phyloP scores from a whole-genome alignment of 2,888 invertebrate genomes.

The Catocala sponsa region DNA sequence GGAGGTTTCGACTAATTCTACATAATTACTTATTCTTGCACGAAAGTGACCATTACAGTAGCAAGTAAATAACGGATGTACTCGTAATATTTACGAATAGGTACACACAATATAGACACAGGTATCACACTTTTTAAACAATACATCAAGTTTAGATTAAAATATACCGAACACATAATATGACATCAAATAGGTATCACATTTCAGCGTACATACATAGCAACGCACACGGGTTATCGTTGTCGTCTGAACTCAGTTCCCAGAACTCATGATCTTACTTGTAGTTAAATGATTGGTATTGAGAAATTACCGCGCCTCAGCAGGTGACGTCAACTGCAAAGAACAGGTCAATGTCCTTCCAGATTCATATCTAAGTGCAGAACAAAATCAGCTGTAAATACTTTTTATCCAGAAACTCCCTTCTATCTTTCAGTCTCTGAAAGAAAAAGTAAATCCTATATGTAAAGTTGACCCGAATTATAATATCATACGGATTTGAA shows the following conservation, averaged over 20 bases:
- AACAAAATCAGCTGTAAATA: constrained; percentile 23
- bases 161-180: background rate
- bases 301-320: constrained; percentile 18
- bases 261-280: constrained; percentile 11
- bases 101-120: constrained; percentile 21
- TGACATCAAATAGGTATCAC: constrained; percentile 9
- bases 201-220: constrained; percentile 7
- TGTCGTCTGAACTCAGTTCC: constrained; percentile 24
- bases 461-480: constrained; percentile 44
- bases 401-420: constrained; percentile 9
- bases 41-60: constrained; percentile 36
- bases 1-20: constrained; percentile 29
- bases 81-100: constrained; percentile 9
- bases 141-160: constrained; percentile 21
- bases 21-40: constrained; percentile 35
- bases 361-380: constrained; percentile 14
- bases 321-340: constrained; percentile 30
- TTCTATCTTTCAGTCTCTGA: constrained; percentile 20
- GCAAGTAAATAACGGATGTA: constrained; percentile 23
- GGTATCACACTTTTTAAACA: constrained; percentile 27
- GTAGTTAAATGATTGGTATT: constrained; percentile 13
- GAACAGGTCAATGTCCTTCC: constrained; percentile 44
- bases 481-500: constrained; percentile 48
- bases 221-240: constrained; percentile 36
- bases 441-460: constrained; percentile 25